Conservation (phyloP, 1,140 invertebrate genomes). For the Arion vulgaris region DNA sequence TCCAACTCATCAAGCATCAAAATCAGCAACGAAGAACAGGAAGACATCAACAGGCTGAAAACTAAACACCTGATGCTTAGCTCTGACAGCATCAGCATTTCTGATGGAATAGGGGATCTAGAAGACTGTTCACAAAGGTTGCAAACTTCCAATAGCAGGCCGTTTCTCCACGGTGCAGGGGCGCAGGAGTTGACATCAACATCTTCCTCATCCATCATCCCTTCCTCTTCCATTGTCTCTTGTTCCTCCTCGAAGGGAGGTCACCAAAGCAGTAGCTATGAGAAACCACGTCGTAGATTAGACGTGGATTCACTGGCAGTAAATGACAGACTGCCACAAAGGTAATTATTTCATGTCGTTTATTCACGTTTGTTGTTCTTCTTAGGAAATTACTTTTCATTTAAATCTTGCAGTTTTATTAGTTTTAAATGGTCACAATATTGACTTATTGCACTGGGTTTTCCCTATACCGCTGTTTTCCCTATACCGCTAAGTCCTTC, state of each 20-base stretch:
- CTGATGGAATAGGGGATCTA: slow-evolving; percentile 13
- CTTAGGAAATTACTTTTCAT: too few relatives aligned
- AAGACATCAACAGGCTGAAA: slow-evolving; percentile 47
- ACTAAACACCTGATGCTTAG: slow-evolving; percentile 34
- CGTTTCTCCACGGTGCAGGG: slow-evolving; percentile 23
- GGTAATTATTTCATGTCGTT: slow-evolving; percentile 45
- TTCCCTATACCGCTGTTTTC: too few relatives aligned
- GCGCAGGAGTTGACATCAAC: slow-evolving; percentile 27
- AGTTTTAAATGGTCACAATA: too few relatives aligned
- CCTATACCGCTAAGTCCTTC: too few relatives aligned
- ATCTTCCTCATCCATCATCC: neutral
- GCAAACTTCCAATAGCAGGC: slow-evolving; percentile 29
- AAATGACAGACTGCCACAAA: slow-evolving; percentile 48
- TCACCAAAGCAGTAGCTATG: slow-evolving; percentile 38
- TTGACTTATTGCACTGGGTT: too few relatives aligned
- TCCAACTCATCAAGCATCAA: slow-evolving; percentile 47
- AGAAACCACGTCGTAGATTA: slow-evolving; percentile 51
- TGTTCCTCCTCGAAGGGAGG: slow-evolving; percentile 27
- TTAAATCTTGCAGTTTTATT: too few relatives aligned
- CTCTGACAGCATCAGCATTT: slow-evolving; percentile 3
- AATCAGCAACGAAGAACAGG: slow-evolving; percentile 60
- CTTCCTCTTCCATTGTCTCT: slow-evolving; percentile 15
- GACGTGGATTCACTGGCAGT: slow-evolving; percentile 48
- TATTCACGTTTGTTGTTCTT: too few relatives aligned
- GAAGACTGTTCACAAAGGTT: neutral